Conservation (phyloP, 2,888 invertebrate species). For the Pandemis corylana region DNA sequence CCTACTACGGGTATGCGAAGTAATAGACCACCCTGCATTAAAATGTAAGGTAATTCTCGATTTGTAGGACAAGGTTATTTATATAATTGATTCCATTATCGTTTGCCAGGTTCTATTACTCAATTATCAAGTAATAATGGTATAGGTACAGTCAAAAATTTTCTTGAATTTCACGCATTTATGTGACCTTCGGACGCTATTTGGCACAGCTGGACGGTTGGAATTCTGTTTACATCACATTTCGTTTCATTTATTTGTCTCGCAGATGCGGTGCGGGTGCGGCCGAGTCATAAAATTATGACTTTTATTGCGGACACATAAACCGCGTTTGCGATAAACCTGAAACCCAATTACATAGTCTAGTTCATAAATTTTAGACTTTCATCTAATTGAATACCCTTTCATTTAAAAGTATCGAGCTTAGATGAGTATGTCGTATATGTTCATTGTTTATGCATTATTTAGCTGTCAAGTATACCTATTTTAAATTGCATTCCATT, state of each 20-base stretch:
- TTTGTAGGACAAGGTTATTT: neutral
- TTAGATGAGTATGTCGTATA: constrained; percentile 5
- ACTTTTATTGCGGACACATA: constrained; percentile 8
- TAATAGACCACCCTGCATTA: neutral
- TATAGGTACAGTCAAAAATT: constrained; percentile 5
- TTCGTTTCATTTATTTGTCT: constrained; percentile 27
- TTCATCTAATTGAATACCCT: neutral
- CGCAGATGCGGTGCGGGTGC: constrained; percentile 11
- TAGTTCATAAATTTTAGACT: neutral
- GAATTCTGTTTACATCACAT: constrained; percentile 53
- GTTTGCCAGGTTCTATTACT: neutral
- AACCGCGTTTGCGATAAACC: constrained; percentile 13
- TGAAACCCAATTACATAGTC: neutral
- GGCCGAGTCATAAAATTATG: neutral
- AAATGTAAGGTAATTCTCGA: neutral
- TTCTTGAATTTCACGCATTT: constrained; percentile 9
- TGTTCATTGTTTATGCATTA: constrained; percentile 14
- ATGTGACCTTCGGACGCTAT: constrained; percentile 48
- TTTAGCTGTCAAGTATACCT: constrained; percentile 23
- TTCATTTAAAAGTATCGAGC: constrained; percentile 41
- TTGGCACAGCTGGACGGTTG: constrained; percentile 54
- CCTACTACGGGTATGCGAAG: no score
- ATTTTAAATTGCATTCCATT: constrained; percentile 57
- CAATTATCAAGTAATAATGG: constrained; percentile 12
- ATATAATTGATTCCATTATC: neutral